phyloP scores from a whole-genome alignment of 2,797 vertebrate genomes.

The Labeo calbasu region DNA sequence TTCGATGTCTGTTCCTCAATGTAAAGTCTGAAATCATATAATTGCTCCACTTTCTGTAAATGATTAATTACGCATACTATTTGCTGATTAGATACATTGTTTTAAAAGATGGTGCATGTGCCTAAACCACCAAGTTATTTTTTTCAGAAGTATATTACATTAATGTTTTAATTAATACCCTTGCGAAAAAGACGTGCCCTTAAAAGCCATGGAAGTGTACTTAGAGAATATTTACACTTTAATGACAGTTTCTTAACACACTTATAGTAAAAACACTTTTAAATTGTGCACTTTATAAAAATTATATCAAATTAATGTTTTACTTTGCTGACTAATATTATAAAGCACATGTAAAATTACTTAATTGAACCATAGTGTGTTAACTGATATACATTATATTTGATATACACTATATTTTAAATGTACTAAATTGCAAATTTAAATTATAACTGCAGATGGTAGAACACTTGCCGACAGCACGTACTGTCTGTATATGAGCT shows the following conservation, averaged over 20 bases:
- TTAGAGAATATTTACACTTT: neutral
- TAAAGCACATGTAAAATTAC: neutral
- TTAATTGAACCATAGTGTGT: neutral
- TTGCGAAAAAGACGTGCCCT: neutral
- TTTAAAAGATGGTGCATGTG: neutral
- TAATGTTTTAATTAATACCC: neutral
- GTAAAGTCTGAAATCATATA: neutral
- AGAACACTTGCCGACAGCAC: neutral
- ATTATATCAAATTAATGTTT: neutral
- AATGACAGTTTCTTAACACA: neutral
- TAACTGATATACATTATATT: neutral
- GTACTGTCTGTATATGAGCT: neutral
- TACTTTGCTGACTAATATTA: neutral
- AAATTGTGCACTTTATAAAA: too few species aligned
- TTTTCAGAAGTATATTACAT: neutral
- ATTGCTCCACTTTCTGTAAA: slow-evolving; percentile 13
- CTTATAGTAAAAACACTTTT: neutral
- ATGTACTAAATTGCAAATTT: neutral
- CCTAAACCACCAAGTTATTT: neutral
- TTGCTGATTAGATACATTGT: neutral
- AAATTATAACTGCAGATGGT: neutral
- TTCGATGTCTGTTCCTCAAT: neutral
- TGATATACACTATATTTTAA: neutral
- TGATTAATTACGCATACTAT: neutral
- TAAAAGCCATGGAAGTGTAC: neutral